Percentiles rank a stretch among this genome's conserved stretches.
Conservation (phyloP, 2,113 vertebrate species). For the Python bivittatus region DNA sequence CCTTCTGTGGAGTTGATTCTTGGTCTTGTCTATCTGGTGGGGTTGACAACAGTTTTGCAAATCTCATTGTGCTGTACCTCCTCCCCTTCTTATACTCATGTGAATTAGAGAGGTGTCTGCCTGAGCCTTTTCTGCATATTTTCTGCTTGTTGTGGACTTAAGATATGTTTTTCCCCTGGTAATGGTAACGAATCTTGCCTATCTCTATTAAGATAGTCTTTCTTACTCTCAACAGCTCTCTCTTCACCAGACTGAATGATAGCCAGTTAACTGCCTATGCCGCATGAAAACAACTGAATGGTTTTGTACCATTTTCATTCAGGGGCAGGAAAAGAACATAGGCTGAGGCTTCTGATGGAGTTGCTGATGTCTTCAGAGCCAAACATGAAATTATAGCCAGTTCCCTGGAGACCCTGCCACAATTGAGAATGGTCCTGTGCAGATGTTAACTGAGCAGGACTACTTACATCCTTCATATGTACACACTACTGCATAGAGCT, state of each 20-base stretch:
- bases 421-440: background rate
- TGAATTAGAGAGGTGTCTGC: background rate
- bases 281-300: background rate
- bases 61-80: background rate
- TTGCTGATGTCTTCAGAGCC: background rate
- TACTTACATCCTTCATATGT: background rate
- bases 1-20: background rate
- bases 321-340: background rate
- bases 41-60: background rate
- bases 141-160: background rate
- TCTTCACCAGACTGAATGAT: background rate
- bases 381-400: background rate
- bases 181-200: background rate
- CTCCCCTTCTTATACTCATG: background rate
- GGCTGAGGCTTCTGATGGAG: background rate
- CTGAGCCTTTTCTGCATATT: background rate
- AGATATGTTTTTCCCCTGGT: background rate
- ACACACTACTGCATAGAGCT: background rate
- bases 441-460: background rate
- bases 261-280: background rate
- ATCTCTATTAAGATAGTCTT: background rate
- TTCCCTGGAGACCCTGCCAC: background rate
- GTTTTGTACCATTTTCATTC: background rate
- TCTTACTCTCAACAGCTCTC: background rate
- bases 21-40: background rate